Conservation (phyloP, 2,113 vertebrate genomes). For the Erinaceus europaeus region DNA sequence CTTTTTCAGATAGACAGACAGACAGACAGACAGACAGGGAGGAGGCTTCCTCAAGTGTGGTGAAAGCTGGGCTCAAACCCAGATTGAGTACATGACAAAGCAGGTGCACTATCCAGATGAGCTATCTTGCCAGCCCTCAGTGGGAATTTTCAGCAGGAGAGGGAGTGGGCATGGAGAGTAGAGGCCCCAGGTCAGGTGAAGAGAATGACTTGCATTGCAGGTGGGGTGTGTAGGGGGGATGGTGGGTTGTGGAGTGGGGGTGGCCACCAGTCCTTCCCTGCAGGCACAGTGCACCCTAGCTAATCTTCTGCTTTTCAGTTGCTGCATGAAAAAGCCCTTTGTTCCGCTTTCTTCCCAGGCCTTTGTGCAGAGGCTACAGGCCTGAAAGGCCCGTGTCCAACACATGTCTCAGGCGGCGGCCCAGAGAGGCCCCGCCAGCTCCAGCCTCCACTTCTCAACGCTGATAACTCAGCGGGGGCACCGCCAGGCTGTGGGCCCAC, state of each 20-base stretch:
- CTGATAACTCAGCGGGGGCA: conserved; percentile 77
- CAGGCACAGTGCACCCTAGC: neutral
- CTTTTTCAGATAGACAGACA: no score
- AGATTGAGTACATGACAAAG: no score
- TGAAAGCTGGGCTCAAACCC: no score
- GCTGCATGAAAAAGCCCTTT: conserved; percentile 80
- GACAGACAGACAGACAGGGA: no score
- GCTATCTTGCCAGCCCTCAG: no score
- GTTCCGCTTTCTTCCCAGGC: conserved; percentile 75
- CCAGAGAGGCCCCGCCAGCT: conserved; percentile 71
- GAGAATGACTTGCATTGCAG: neutral
- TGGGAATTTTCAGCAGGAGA: neutral
- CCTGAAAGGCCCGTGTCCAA: conserved; percentile 81
- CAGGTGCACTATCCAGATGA: no score
- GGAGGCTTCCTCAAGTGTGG: no score
- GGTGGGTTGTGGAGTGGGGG: no score
- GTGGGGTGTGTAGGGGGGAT: no score
- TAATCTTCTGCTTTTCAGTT: conserved; percentile 80
- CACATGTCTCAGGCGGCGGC: conserved; percentile 75
- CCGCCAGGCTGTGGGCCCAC: conserved; percentile 44
- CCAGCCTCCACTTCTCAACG: conserved; percentile 66
- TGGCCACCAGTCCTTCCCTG: neutral
- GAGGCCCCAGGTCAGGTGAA: neutral
- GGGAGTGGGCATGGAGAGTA: no score
- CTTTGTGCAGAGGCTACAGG: conserved; percentile 78